These are phyloP conservation scores for Drosophila lowei DNA, from an alignment of 1,140 invertebrate genomes.

Conservation along the genomic window DNA sequence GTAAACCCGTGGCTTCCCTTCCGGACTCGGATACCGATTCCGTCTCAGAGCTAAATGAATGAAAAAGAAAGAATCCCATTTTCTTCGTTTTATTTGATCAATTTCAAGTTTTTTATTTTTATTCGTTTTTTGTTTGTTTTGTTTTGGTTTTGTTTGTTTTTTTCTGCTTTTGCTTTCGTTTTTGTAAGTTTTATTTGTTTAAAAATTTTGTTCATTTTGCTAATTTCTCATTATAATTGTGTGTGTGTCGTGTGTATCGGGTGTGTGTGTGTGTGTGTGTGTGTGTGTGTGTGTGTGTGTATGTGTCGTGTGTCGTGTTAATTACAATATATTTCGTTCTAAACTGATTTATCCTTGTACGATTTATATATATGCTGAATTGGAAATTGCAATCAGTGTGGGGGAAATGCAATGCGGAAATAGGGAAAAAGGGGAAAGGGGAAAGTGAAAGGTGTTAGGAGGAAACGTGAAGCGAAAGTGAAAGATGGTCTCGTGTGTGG, in stretches of 20 bases:
- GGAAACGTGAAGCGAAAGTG: slow-evolving; percentile 33
- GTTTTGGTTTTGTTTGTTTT: slow-evolving; percentile 46
- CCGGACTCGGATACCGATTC: slow-evolving; percentile 51
- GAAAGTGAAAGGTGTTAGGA: slow-evolving; percentile 19
- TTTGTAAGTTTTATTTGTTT: slow-evolving; percentile 78
- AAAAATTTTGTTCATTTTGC: slow-evolving; percentile 82
- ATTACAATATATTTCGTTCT: slow-evolving; percentile 78
- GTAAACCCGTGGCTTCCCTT: slow-evolving; percentile 48
- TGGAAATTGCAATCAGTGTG: slow-evolving; percentile 35
- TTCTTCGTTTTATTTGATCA: slow-evolving; percentile 62
- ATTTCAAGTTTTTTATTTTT: slow-evolving; percentile 71
- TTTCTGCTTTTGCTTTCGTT: slow-evolving; percentile 23
- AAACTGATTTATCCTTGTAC: slow-evolving; percentile 72
- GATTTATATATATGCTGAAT: slow-evolving; percentile 49
- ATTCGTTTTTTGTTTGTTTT: slow-evolving; percentile 52
- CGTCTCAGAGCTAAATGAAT: background rate
- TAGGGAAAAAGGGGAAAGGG: slow-evolving; percentile 53
- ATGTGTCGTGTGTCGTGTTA: slow-evolving; percentile 53
- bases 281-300: slow-evolving; percentile 2
- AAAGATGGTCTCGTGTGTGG: slow-evolving; percentile 8
- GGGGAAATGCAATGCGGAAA: slow-evolving; percentile 24
- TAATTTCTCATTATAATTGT: slow-evolving; percentile 77
- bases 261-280: background rate
- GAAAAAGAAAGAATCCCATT: slow-evolving; percentile 8
- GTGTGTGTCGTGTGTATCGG: slow-evolving; percentile 7